A percentile compares a stretch with the other conserved stretches of the same genome.
Evolutionary conservation across 2,113 vertebrate species (phyloP).

Genomic region (Sorex fumeus): DNA sequence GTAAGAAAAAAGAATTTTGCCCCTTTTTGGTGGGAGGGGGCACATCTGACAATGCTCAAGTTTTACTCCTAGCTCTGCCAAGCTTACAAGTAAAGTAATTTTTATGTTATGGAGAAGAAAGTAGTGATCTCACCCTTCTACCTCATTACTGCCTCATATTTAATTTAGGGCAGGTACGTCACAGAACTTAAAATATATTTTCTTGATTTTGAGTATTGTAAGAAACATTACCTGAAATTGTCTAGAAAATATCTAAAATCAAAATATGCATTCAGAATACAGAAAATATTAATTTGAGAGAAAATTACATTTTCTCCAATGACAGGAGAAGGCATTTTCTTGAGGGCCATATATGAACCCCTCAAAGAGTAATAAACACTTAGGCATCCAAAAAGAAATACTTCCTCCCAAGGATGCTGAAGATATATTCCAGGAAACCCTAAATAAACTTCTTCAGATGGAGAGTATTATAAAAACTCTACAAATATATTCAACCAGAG

Average conservation of each 20-base stretch:
- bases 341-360: neutral
- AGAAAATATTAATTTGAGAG: neutral
- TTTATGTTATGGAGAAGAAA: too few relatives aligned
- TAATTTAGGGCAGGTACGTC: neutral
- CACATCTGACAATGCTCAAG: too few relatives aligned
- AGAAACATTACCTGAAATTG: neutral
- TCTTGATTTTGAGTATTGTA: slow-evolving; percentile 1
- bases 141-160: neutral
- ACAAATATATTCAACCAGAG: neutral
- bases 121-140: neutral
- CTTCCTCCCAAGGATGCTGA: neutral
- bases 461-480: neutral
- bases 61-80: too few relatives aligned
- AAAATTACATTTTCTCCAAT: slow-evolving; percentile 37
- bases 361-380: slow-evolving; percentile 4
- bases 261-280: slow-evolving; percentile 6
- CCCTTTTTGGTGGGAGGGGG: too few relatives aligned
- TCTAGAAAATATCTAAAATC: slow-evolving; percentile 40
- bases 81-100: too few relatives aligned
- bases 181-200: neutral
- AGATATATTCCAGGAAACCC: neutral
- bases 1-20: too few relatives aligned
- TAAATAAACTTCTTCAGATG: neutral
- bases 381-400: neutral
- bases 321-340: slow-evolving; percentile 27